Conservation (phyloP, 2,797 vertebrate species). For the Characodon lateralis region DNA sequence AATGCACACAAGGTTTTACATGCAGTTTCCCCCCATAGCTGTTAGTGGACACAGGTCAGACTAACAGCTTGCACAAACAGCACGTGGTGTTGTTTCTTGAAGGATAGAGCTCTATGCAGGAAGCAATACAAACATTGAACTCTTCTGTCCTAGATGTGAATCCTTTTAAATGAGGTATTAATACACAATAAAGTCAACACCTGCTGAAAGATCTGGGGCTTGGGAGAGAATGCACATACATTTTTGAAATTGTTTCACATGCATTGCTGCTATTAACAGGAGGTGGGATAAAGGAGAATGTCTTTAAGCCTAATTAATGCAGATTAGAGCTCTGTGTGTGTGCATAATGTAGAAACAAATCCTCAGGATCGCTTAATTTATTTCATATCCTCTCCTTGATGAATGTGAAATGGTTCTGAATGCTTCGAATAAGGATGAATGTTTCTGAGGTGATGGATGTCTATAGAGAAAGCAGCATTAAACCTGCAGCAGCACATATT, state of each 20-base stretch:
- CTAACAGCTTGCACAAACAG: not conserved
- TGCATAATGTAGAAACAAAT: not conserved
- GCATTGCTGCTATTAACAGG: conserved; percentile 7
- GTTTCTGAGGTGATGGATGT: not conserved
- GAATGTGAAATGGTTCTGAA: not conserved
- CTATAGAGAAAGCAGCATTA: not conserved
- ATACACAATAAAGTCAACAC: not conserved
- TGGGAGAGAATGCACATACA: not conserved
- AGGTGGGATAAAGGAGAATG: conserved; percentile 32
- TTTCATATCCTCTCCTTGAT: conserved; percentile 17
- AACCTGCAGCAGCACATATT: not conserved
- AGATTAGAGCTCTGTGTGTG: conserved; percentile 11
- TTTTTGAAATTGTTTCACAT: not conserved
- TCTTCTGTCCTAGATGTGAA: not conserved
- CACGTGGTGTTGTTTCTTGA: not conserved
- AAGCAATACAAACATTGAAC: not conserved
- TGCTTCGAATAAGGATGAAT: conserved; percentile 5
- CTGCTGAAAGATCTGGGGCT: not conserved
- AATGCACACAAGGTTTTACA: not conserved
- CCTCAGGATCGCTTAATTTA: not conserved
- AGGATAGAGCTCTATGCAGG: not conserved
- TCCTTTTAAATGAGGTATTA: not conserved
- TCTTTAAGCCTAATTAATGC: conserved; percentile 13
- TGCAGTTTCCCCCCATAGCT: not conserved
- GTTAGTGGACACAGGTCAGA: not conserved